Evolutionary conservation across 2,888 invertebrate species (phyloP), one percentile per base, ranked within the genome.

Genomic region (Stenolophus ochropezus): DNA sequence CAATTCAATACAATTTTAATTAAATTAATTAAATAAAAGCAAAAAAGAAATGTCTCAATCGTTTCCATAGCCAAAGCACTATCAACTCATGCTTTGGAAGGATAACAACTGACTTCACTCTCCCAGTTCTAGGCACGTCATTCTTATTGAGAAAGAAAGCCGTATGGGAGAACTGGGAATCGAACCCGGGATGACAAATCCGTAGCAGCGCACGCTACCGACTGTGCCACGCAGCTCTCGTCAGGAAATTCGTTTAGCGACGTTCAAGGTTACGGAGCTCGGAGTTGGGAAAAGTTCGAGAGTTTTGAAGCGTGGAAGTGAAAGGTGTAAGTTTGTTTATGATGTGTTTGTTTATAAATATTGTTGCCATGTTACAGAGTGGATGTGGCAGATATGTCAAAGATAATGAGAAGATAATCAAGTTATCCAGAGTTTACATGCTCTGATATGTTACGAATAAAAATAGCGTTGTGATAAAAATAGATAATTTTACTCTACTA

Each of bases 111-210:
- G 65, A 27, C n/a, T 16, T 21, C 25, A 8, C 25, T 65, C 65
- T 65, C 11, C 65, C 65, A 65, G 65, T 65, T 27, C 65, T 27
- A 27, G 21, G 65, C 65, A 23, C 65, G 65, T 21, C 25, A 65
- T 3, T 27, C 65, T 23, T 23, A 65, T n/a, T 23, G 16, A 65
- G 27, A 23, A 65, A 65, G 65, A 27, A 65, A 16, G 14, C 14
- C 65, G 25, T 23, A 65, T 65, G 65, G 65, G 27, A 65, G 25
- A 65, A 65, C 65, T 65, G 65, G 65, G 65, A 65, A 65, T 65
- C 65, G 65, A 65, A 65, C 65, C 25, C 65, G 65, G 25, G 65
- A 21, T 16, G 21, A n/a, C 27, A 27, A 20, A 23, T 27, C 16
- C 14, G 6, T 11, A 6, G 27, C 14, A 4, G 27, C 0, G 65